A percentile compares a stretch with the other conserved stretches of the same genome.
Evolutionary conservation across 2,888 invertebrate genomes (phyloP).

Genomic region (Metallyticus violacea): DNA sequence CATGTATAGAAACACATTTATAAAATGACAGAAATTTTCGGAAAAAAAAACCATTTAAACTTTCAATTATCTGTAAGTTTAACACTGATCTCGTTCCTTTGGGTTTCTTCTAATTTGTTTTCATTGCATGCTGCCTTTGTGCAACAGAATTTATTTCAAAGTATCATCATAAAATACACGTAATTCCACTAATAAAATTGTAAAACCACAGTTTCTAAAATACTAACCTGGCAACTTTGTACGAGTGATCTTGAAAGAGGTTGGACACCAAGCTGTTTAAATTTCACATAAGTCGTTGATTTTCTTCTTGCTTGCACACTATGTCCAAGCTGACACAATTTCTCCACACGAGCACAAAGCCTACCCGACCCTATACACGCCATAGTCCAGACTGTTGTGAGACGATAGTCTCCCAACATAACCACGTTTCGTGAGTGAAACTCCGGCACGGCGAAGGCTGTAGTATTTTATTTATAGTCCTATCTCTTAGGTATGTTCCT

Average conservation of each 20-base stretch:
- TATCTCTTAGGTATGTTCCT: background rate
- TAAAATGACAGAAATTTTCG: too few relatives aligned
- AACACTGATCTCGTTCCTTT: background rate
- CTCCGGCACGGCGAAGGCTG: constrained; percentile 19
- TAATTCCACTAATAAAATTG: background rate
- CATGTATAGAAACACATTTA: background rate
- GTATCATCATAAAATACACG: background rate
- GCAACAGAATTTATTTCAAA: background rate
- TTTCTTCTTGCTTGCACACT: constrained; percentile 63
- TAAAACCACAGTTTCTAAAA: background rate
- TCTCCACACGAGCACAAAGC: constrained; percentile 78
- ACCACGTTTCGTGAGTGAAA: constrained; percentile 29
- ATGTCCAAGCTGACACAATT: constrained; percentile 77
- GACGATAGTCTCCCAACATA: constrained; percentile 45
- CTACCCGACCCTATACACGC: constrained; percentile 80
- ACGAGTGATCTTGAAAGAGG: constrained; percentile 47
- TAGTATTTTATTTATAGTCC: constrained; percentile 20
- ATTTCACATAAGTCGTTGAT: constrained; percentile 64
- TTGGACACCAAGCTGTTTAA: constrained; percentile 63
- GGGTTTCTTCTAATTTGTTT: background rate
- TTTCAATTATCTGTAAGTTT: background rate
- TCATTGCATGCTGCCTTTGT: background rate
- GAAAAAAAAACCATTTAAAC: too few relatives aligned
- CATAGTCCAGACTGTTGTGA: constrained; percentile 76
- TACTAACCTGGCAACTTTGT: constrained; percentile 48